Base-by-base conservation (phyloP, 2,888 invertebrate species). In the Odontocerum albicorne region DNA sequence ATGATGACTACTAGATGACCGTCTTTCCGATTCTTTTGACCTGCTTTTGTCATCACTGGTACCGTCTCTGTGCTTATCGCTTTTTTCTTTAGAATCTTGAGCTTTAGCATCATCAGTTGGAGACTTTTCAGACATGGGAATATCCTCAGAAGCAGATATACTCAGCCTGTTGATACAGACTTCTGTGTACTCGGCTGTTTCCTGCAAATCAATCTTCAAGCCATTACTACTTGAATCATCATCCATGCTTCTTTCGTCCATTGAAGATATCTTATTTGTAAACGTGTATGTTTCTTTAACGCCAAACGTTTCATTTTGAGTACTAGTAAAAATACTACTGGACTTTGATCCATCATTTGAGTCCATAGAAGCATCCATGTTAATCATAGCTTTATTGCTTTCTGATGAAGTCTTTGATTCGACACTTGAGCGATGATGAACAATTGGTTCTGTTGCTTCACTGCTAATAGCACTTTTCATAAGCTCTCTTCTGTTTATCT, bases 271-370 rank as follows among this genome's bases (percentile, higher is more conserved):
- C 16, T 45, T 60, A 33, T 56, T 55, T 16, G 62, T 56, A 38
- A 57, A 62, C 4, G 56, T 51, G 17, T 49, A 50, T 20, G 46
- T 57, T 12, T 63, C 49, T 38, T 62, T 62, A 4, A 45, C 55
- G 63, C 70, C 72, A 63, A 72, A 68, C 53, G 72, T 72, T 57
- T 72, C 70, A 49, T 69, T 69, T 44, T 69, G 72, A n/a, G 72
- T 71, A 44, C 71, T 71, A 46, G 71, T 70, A 35, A 38, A 31
- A 42, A 57, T 38, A 49, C 19, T 49, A 47, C 43, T 54, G 45
- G 42, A 60, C 20, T 38, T 46, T 31, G 33, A 47, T n/a, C 40
- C 57, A 69, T 71, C 21, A 68, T 55, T 62, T 51, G 61, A 59
- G 36, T 60, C 60, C 20, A 57, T 35, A 2, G 55, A 57, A 4